These are phyloP conservation scores for Branchipolynoe longqiensis DNA, from an alignment of 2,888 invertebrate genomes.

Conservation along the genomic window DNA sequence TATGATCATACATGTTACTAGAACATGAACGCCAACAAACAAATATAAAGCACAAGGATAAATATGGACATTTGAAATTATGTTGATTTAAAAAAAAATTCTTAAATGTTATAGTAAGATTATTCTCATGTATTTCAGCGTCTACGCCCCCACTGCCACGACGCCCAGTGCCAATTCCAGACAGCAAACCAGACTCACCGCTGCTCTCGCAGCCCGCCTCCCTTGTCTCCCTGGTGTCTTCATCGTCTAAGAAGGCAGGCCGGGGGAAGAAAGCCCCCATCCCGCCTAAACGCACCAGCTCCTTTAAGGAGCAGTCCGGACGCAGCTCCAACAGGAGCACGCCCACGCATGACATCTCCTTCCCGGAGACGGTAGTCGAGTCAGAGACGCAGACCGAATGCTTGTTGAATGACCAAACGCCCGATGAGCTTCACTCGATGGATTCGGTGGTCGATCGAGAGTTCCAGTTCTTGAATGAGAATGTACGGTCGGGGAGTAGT, in stretches of 20 bases:
- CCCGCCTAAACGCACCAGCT: slow-evolving; percentile 96
- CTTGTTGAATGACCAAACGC: slow-evolving; percentile 33
- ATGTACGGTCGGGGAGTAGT: slow-evolving; percentile 66
- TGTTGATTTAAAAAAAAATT: neutral
- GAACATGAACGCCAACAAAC: too few relatives aligned
- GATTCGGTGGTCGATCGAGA: slow-evolving; percentile 53
- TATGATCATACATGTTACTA: too few relatives aligned
- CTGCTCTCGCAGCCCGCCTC: slow-evolving; percentile 74
- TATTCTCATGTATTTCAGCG: slow-evolving; percentile 66
- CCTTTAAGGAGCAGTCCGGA: slow-evolving; percentile 84
- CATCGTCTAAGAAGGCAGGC: slow-evolving; percentile 8
- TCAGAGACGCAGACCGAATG: slow-evolving; percentile 50
- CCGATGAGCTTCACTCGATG: slow-evolving; percentile 36
- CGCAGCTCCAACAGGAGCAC: slow-evolving; percentile 40
- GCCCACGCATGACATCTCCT: slow-evolving; percentile 49
- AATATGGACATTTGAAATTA: too few relatives aligned
- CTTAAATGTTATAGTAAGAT: neutral
- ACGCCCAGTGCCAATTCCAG: slow-evolving; percentile 71
- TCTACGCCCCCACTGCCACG: slow-evolving; percentile 77
- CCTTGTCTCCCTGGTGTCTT: slow-evolving; percentile 66
- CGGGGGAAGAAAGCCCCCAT: slow-evolving; percentile 92
- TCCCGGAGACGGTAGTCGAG: slow-evolving; percentile 59
- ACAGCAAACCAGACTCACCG: slow-evolving; percentile 71
- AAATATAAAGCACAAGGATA: too few relatives aligned
- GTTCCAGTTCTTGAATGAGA: slow-evolving; percentile 62